A percentile compares a stretch with the other conserved stretches of the same genome.
These are phyloP conservation scores for Dinoponera quadriceps DNA, from an alignment of 1,140 invertebrate species.

Conservation along the genomic window DNA sequence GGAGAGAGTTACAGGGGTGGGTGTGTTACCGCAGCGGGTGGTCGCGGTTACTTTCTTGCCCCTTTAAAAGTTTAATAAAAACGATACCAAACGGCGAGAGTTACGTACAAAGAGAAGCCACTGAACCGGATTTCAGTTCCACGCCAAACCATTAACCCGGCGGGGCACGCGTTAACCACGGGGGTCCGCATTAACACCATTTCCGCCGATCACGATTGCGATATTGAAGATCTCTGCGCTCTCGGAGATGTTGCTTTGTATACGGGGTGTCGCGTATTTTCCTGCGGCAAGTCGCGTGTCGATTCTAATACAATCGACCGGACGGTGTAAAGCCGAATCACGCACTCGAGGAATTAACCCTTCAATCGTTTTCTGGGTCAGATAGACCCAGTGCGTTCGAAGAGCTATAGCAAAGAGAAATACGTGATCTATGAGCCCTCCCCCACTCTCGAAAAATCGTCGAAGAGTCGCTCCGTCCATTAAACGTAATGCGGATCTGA, in stretches of 20 bases:
- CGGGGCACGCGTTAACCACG: constrained; percentile 45
- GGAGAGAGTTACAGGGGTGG: background rate
- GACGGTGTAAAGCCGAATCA: no score
- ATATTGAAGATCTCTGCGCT: constrained; percentile 42
- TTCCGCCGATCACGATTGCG: constrained; percentile 42
- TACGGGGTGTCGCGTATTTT: constrained; percentile 33
- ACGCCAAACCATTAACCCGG: constrained; percentile 43
- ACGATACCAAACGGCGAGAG: constrained; percentile 45
- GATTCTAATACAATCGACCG: no score
- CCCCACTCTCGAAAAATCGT: no score
- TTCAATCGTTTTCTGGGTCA: no score
- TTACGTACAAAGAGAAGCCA: constrained; percentile 43
- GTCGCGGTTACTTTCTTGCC: background rate
- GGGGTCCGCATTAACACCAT: constrained; percentile 57
- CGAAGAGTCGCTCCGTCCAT: no score
- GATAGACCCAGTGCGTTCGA: no score
- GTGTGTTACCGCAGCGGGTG: background rate
- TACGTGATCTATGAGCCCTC: no score
- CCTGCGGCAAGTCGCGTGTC: no score
- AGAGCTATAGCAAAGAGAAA: no score
- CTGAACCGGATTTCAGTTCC: constrained; percentile 48
- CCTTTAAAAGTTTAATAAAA: constrained; percentile 50
- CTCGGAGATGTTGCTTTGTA: constrained; percentile 21
- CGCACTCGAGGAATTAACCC: no score
- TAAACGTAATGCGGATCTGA: no score